Percentiles rank a stretch among this genome's conserved stretches.
Evolutionary conservation across 2,888 invertebrate genomes (phyloP).

Genomic region (Stenurella melanura): DNA sequence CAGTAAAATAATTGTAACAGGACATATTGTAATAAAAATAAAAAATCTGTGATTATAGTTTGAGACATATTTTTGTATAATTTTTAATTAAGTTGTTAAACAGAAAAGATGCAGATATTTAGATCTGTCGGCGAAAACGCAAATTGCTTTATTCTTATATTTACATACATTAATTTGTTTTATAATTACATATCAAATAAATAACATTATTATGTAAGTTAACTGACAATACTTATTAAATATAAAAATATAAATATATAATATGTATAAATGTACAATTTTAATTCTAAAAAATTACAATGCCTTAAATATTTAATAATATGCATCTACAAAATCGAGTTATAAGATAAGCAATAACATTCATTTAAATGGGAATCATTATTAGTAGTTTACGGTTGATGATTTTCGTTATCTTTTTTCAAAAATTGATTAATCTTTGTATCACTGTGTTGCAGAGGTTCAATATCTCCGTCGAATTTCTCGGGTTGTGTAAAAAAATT

Average conservation of each 20-base stretch:
- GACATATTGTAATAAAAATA: no score
- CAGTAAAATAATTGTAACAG: no score
- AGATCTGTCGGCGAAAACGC: background rate
- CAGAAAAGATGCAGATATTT: no score
- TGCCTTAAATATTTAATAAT: background rate
- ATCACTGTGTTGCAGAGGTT: conserved; percentile 35
- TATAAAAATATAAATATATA: conserved; percentile 34
- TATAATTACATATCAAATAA: conserved; percentile 1
- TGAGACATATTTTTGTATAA: no score
- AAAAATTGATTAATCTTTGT: conserved; percentile 45
- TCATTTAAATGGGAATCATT: background rate
- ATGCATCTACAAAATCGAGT: conserved; percentile 7
- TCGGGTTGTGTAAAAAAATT: conserved; percentile 48
- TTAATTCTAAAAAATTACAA: conserved; percentile 12
- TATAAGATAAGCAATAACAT: conserved; percentile 15
- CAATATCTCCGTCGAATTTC: conserved; percentile 44
- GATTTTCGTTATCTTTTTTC: conserved; percentile 34
- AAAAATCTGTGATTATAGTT: no score
- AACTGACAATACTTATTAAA: conserved; percentile 10
- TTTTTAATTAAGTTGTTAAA: no score
- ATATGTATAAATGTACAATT: background rate
- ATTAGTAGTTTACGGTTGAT: conserved; percentile 5
- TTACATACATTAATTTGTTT: conserved; percentile 8
- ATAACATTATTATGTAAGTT: background rate
- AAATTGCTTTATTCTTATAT: background rate